Evolutionary conservation across 64 coral and sea anemone species (phyloP).

Genomic region (Catalaphyllia jardinei): DNA sequence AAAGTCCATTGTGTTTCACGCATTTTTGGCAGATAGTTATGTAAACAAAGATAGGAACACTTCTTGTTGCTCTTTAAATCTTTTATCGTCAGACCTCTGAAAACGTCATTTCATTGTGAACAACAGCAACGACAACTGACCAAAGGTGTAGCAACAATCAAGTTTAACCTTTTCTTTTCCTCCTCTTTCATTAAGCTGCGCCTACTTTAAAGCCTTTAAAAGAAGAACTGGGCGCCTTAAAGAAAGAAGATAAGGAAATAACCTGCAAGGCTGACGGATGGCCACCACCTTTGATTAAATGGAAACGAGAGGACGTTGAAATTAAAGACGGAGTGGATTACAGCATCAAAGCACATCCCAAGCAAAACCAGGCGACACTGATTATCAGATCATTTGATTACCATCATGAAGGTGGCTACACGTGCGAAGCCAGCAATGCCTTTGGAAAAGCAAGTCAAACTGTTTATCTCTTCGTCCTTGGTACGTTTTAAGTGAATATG

Average conservation of each 20-base stretch:
- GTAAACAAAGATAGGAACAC: too few species aligned
- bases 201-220: background rate
- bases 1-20: too few species aligned
- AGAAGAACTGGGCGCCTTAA: background rate
- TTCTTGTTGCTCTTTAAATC: too few species aligned
- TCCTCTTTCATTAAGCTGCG: background rate
- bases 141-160: background rate
- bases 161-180: background rate
- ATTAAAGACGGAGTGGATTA: background rate
- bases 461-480: background rate
- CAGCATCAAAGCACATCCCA: background rate
- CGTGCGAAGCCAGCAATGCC: constrained; percentile 8
- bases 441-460: background rate
- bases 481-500: background rate
- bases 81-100: too few species aligned
- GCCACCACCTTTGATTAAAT: constrained; percentile 11
- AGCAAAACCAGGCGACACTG: background rate
- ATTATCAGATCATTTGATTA: background rate
- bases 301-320: background rate
- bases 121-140: too few species aligned
- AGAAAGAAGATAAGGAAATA: background rate
- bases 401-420: background rate
- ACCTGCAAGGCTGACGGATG: background rate
- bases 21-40: too few species aligned
- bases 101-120: too few species aligned